These are phyloP conservation scores for Hypomecis atomaria DNA, from an alignment of 2,888 invertebrate species.

Conservation along the genomic window DNA sequence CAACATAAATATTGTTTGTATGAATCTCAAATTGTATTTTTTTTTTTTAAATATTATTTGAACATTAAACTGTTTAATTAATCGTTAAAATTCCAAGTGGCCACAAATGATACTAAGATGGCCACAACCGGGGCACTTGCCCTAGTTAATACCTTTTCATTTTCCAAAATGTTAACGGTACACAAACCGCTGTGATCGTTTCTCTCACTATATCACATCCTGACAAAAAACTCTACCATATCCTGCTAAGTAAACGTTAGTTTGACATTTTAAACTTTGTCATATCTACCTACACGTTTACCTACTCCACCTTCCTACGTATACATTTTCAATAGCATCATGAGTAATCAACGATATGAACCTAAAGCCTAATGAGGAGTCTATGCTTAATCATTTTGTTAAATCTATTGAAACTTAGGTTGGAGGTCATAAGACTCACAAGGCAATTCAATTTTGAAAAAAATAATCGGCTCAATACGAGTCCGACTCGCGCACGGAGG, in stretches of 20 bases:
- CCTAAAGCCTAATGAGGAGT: conserved; percentile 13
- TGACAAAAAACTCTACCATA: conserved; percentile 2
- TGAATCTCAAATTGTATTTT: no score
- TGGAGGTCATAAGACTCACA: no score
- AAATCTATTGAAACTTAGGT: neutral
- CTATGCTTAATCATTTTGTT: conserved; percentile 3
- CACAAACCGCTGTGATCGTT: neutral
- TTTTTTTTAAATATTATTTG: no score
- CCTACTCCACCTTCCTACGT: conserved; percentile 26
- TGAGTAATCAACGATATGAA: conserved; percentile 16
- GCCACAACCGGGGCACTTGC: no score
- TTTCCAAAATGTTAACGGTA: neutral
- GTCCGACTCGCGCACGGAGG: no score
- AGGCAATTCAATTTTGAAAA: no score
- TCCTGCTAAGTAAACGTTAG: neutral
- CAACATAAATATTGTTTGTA: no score
- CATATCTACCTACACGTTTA: conserved; percentile 5
- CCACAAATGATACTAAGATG: no score
- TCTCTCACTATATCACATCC: conserved; percentile 7
- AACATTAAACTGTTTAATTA: no score
- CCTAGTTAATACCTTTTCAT: neutral
- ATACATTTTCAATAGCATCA: conserved; percentile 19
- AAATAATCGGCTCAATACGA: no score
- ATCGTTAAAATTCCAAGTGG: no score
- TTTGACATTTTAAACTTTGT: conserved; percentile 10